These are phyloP conservation scores for Conus canariensis DNA, from an alignment of 2,888 invertebrate species.

Conservation along the genomic window DNA sequence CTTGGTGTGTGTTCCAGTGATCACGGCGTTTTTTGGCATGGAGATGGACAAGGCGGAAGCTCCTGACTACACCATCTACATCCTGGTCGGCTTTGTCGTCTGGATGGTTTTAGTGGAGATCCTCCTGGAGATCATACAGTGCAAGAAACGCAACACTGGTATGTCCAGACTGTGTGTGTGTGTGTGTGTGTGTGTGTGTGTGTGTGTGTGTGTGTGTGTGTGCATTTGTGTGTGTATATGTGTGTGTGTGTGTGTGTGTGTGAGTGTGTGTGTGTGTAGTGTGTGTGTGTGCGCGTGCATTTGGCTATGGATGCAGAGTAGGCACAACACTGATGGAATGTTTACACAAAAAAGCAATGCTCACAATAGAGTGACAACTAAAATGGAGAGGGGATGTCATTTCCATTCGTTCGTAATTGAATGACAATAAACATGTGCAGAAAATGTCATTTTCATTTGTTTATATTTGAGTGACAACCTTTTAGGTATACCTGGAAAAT, in stretches of 20 bases:
- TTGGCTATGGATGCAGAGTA: too few relatives aligned
- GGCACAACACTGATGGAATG: too few relatives aligned
- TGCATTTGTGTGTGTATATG: neutral
- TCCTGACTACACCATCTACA: slow-evolving; percentile 54
- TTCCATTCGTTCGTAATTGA: too few relatives aligned
- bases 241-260: too few relatives aligned
- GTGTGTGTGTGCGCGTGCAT: neutral
- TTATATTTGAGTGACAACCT: too few relatives aligned
- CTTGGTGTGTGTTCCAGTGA: slow-evolving; percentile 69
- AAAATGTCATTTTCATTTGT: too few relatives aligned
- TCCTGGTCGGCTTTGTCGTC: slow-evolving; percentile 53
- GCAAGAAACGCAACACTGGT: slow-evolving; percentile 19
- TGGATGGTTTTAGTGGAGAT: slow-evolving; percentile 47
- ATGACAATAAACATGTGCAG: too few relatives aligned
- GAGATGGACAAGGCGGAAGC: slow-evolving; percentile 53
- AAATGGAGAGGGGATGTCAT: too few relatives aligned
- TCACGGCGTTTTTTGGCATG: slow-evolving; percentile 57
- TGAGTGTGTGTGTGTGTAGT: neutral
- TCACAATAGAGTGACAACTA: too few relatives aligned
- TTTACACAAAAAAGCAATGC: too few relatives aligned
- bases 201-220: neutral
- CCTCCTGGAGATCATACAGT: slow-evolving; percentile 52
- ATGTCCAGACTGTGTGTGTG: neutral
- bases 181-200: neutral
- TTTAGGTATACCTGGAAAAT: too few relatives aligned